Percentiles rank a stretch among this genome's conserved stretches.
Evolutionary conservation across 2,113 vertebrate species (phyloP).

Genomic region (Addax nasomaculatus): DNA sequence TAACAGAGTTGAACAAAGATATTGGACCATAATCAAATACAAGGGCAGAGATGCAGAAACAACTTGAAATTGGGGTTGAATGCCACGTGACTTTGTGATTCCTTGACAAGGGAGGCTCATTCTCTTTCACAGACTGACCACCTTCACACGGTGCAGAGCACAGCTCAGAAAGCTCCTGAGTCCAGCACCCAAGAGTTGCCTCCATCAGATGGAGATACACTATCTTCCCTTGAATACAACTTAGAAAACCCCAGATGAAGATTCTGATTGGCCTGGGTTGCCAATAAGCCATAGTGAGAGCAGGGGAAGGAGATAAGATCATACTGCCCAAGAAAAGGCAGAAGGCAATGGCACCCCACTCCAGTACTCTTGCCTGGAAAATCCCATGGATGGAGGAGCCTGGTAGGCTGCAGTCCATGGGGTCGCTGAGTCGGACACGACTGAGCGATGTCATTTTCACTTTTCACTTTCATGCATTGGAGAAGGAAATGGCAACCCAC

Average conservation of each 20-base stretch:
- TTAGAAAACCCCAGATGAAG: neutral
- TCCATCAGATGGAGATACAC: neutral
- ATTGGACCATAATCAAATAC: neutral
- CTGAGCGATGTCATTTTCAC: too few relatives aligned
- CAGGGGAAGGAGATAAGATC: neutral
- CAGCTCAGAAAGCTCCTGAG: neutral
- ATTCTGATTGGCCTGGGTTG: neutral
- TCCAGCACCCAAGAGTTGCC: neutral
- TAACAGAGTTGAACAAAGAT: slow-evolving; percentile 3
- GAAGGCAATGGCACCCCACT: too few relatives aligned
- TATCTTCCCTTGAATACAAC: neutral
- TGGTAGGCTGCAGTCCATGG: too few relatives aligned
- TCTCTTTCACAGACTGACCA: neutral
- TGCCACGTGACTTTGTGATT: neutral
- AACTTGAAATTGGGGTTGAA: neutral
- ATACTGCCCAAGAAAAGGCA: neutral
- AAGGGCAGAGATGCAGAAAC: neutral
- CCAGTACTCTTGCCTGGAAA: too few relatives aligned
- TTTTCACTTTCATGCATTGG: too few relatives aligned
- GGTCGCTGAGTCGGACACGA: too few relatives aligned
- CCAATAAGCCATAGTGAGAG: neutral
- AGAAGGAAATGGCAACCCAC: too few relatives aligned
- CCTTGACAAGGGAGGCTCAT: neutral
- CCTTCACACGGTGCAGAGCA: fast-evolving
- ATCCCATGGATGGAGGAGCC: too few relatives aligned